A percentile compares a stretch with the other conserved stretches of the same genome.
Conservation (phyloP, 2,797 vertebrate genomes). For the Takifugu ocellatus region DNA sequence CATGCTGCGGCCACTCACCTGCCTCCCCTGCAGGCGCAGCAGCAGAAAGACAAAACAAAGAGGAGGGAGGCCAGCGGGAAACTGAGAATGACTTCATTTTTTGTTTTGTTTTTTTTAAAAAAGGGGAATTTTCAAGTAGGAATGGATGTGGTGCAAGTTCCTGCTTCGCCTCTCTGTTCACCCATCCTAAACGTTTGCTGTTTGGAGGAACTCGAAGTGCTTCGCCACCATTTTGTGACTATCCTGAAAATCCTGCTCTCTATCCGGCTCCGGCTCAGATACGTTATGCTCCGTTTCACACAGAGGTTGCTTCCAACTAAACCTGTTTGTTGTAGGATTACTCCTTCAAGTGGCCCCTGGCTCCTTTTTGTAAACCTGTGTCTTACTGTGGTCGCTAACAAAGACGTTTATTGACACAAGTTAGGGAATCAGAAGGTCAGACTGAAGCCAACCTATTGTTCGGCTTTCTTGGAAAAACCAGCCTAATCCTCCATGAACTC, state of each 20-base stretch:
- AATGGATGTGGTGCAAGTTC: constrained; percentile 2
- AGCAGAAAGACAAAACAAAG: constrained; percentile 26
- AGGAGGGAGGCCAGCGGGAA: constrained; percentile 7
- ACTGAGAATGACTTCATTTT: constrained; percentile 15
- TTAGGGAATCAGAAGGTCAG: too few relatives aligned
- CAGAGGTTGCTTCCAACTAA: constrained; percentile 22
- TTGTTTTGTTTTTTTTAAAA: neutral
- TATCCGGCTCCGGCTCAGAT: constrained; percentile 31
- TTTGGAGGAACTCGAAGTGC: neutral
- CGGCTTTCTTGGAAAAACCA: too few relatives aligned
- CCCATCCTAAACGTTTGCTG: too few relatives aligned
- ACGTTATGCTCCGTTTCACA: constrained; percentile 23
- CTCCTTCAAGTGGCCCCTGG: constrained; percentile 12
- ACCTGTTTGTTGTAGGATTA: constrained; percentile 45
- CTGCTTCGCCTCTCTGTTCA: neutral
- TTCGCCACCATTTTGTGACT: constrained; percentile 20
- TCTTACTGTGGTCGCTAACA: constrained; percentile 1
- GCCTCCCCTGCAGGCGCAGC: constrained; percentile 43
- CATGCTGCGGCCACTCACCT: constrained; percentile 37
- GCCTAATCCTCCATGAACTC: too few relatives aligned
- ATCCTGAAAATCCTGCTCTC: constrained; percentile 55
- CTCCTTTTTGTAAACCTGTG: constrained; percentile 4
- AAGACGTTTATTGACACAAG: too few relatives aligned
- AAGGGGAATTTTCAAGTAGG: neutral
- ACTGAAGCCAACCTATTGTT: too few relatives aligned